These are phyloP conservation scores for Anthoscopus minutus DNA, from an alignment of 2,113 vertebrate species.

Conservation along the genomic window DNA sequence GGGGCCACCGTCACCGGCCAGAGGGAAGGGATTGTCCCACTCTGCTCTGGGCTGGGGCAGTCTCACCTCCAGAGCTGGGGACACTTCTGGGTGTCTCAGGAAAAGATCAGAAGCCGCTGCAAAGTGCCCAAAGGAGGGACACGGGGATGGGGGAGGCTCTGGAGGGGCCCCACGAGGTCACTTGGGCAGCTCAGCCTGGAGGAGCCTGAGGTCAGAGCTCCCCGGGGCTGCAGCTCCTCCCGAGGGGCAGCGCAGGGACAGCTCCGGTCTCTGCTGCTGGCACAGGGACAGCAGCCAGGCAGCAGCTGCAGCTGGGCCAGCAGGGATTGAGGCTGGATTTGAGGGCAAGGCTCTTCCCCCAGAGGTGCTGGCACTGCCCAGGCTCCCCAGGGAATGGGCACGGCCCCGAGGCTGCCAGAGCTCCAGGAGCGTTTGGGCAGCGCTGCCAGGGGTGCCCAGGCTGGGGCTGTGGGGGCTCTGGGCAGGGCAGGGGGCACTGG, in stretches of 20 bases:
- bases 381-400: not conserved
- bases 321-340: too few species aligned
- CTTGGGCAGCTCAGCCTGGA: not conserved
- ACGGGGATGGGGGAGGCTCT: not conserved
- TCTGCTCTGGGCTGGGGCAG: not conserved
- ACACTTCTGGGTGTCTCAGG: not conserved
- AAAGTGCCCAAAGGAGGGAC: not conserved
- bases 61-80: not conserved
- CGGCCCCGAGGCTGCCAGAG: not conserved
- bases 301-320: not conserved
- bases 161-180: not conserved
- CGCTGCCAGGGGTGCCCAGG: not conserved
- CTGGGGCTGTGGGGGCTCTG: not conserved
- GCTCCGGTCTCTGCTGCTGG: not conserved
- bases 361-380: not conserved
- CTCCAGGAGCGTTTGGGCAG: not conserved
- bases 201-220: not conserved
- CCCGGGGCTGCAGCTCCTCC: not conserved
- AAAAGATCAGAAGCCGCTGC: too few species aligned
- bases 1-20: not conserved
- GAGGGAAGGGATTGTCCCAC: not conserved
- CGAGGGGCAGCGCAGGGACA: not conserved
- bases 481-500: not conserved
- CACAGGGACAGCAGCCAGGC: not conserved
- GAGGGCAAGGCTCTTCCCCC: not conserved